Base-by-base conservation (phyloP, 2,888 invertebrate genomes). In the Drosophila meridiana region DNA sequence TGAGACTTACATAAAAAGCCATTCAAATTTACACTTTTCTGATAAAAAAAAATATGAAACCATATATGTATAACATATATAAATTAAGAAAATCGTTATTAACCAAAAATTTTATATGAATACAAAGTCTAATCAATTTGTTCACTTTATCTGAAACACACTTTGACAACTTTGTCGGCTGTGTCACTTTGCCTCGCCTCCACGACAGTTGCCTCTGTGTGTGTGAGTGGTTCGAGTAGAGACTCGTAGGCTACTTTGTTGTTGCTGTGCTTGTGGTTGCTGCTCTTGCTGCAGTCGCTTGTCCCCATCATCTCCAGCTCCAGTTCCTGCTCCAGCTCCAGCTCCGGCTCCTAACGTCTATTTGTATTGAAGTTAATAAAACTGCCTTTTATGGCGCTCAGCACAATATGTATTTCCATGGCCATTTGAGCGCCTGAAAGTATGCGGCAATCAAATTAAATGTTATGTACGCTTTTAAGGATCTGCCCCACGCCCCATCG, bases 401-500 rank as follows among this genome's bases (percentile, higher is more conserved):
- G 87, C 84, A 83, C 84, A 89, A 85, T 85, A 85, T 87, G 84
- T 68, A 68, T 89, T 85, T 85, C 87, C 87, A 85, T 89, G 84
- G 87, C 79, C 74, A 75, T 89, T 87, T 79, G 69, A 82, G 83
- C 73, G 85, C 82, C 82, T 73, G 73, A 72, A 75, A 73, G 83
- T 80, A 80, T 84, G 88, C 85, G 74, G 88, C 88, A 89, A 84
- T 85, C 88, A 89, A 87, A 87, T 89, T 89, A 89, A 85, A 89
- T 87, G 85, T 78, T 82, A 82, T 87, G 87, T 73, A 68, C 67
- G 84, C 89, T 83, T 87, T 89, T 76, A 83, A 87, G 79, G 52
- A 69, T 65, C 67, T 56, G 20, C 61, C 50, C 50, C 32, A 32
- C 32, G 45, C 61, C 58, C 60, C 20, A 20, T 20, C 20, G 71